Base-by-base conservation (phyloP, 1,140 invertebrate genomes). In the Apolygus lucorum region DNA sequence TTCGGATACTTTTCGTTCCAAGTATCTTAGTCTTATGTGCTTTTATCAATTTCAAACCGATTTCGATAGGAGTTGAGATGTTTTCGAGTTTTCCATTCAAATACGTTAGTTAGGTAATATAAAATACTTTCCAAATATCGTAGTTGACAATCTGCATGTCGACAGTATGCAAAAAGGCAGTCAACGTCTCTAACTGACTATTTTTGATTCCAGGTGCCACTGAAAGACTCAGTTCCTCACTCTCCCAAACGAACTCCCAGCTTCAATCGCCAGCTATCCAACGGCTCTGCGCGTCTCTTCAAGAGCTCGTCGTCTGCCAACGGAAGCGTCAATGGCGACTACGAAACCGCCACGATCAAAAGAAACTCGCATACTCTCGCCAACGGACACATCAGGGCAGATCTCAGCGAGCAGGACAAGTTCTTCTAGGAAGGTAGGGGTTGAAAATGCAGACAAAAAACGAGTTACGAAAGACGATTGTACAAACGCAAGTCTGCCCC, bases 271-370 rank as follows among this genome's bases (percentile, higher is more conserved):
- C 71, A 42, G 27, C 59, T 68, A 22, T 63, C 68, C 14, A 71
- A 72, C 42, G 70, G 68, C 14, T 62, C 67, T 25, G 70, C 68
- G n/a, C 71, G 64, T 13, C 64, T 66, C 29, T 66, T 82, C 78
- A 75, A 83, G 77, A 68, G 78, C 78, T 59, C 11, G 14, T n/a
- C 27, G 85, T 73, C 86, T 85, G 28, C 88, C 87, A 76, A 86
- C 83, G 71, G 82, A 86, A 34, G 22, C 49, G 26, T 27, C 28
- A 34, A 34, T 28, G 73, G 83, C 62, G 90, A 92, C 68, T 90
- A 89, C 72, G 90, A 92, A 75, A 87, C 88, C 0, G 85, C 88
- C 1, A 92, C 90, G 0, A 79, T 93, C 52, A 88, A 91, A 74
- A 79, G 90, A 49, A 90, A 91, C 76, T 90, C 89, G 74, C 84